Percentiles rank a stretch among this genome's conserved stretches.
These are phyloP conservation scores for Diorhabda sublineata DNA, from an alignment of 1,140 invertebrate species.

Conservation along the genomic window DNA sequence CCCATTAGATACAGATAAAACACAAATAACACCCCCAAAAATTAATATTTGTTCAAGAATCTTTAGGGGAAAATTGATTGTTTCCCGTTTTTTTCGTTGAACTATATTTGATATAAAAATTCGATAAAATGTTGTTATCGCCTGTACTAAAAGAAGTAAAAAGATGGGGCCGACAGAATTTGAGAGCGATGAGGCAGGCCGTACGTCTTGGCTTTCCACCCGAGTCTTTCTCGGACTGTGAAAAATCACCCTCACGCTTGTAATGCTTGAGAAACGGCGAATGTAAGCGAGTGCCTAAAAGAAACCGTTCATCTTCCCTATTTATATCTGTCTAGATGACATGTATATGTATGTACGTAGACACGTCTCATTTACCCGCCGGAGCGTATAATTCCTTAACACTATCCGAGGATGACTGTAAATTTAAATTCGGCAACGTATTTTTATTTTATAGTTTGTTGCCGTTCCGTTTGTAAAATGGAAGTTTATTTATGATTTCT, in stretches of 20 bases:
- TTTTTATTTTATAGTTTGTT: constrained; percentile 31
- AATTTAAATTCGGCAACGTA: constrained; percentile 39
- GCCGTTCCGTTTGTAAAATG: constrained; percentile 8
- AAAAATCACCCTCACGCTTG: constrained; percentile 40
- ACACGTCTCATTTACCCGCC: constrained; percentile 41
- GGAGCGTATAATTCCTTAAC: constrained; percentile 39
- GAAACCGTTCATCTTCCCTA: constrained; percentile 43
- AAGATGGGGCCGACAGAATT: constrained; percentile 40
- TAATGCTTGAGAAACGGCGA: constrained; percentile 35
- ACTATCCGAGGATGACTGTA: constrained; percentile 41
- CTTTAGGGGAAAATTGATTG: too few relatives aligned
- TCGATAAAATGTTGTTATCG: too few relatives aligned
- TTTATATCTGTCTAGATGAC: constrained; percentile 42
- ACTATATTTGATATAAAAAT: too few relatives aligned
- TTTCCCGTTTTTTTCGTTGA: too few relatives aligned
- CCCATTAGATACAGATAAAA: too few relatives aligned
- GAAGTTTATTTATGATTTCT: background rate
- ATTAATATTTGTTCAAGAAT: too few relatives aligned
- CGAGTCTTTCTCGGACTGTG: constrained; percentile 29
- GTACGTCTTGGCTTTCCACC: constrained; percentile 39
- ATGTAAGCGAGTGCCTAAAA: constrained; percentile 38
- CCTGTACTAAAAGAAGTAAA: constrained; percentile 15
- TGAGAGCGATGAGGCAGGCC: constrained; percentile 42
- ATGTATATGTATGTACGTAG: constrained; percentile 42
- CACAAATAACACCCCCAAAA: too few relatives aligned